phyloP scores from a whole-genome alignment of 1,140 invertebrate genomes.

The Diabrotica virgifera region DNA sequence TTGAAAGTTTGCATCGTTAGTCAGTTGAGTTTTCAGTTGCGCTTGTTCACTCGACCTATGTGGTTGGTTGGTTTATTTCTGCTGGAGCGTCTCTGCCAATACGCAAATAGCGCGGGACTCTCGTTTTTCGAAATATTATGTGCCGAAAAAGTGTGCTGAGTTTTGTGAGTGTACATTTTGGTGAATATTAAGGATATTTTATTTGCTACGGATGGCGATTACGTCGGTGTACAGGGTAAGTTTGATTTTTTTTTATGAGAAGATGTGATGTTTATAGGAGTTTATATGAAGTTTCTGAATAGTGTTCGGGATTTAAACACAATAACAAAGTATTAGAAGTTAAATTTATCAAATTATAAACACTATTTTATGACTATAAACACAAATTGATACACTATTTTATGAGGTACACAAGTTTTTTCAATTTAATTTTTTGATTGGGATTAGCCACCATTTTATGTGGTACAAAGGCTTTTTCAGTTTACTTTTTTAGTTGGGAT shows the following conservation, averaged over 20 bases:
- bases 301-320: not conserved
- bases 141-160: constrained; percentile 10
- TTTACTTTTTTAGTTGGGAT: no score
- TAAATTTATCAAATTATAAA: no score
- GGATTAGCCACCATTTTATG: no score
- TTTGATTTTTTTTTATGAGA: not conserved
- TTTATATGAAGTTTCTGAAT: not conserved
- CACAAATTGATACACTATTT: no score
- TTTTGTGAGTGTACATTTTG: constrained; percentile 17
- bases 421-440: no score
- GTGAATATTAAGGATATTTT: constrained; percentile 10
- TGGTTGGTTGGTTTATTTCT: not conserved
- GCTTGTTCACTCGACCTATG: constrained; percentile 4
- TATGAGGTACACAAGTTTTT: no score
- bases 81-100: constrained; percentile 3
- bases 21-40: constrained; percentile 15
- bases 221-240: constrained; percentile 11
- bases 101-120: constrained; percentile 4
- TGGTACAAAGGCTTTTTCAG: no score
- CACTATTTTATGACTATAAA: no score
- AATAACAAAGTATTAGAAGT: no score
- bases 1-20: no score
- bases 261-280: not conserved
- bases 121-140: constrained; percentile 10
- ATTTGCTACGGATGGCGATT: constrained; percentile 20